phyloP scores from a whole-genome alignment of 2,888 invertebrate genomes.

The Conchocele bisecta region DNA sequence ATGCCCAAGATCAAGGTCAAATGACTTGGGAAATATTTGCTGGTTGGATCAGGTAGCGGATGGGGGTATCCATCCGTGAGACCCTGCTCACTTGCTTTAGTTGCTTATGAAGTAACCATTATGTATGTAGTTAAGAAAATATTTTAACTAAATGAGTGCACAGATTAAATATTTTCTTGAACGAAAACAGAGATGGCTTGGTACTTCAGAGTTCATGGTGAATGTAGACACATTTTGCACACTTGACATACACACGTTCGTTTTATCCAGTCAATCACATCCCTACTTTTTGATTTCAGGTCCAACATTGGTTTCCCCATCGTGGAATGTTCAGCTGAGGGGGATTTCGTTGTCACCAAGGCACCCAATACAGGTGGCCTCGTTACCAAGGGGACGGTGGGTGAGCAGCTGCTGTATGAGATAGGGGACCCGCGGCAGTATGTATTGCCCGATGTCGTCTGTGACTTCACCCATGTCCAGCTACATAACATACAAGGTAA shows the following conservation, averaged over 20 bases:
- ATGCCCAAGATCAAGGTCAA: no score
- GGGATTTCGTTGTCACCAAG: slow-evolving; percentile 83
- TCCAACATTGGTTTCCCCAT: slow-evolving; percentile 84
- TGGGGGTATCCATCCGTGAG: no score
- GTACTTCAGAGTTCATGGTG: not conserved
- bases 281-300: slow-evolving; percentile 67
- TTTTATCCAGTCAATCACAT: no score
- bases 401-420: slow-evolving; percentile 84
- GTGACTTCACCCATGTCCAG: slow-evolving; percentile 83
- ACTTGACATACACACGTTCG: not conserved
- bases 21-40: no score
- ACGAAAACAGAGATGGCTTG: no score
- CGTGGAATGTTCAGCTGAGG: slow-evolving; percentile 82
- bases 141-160: no score
- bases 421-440: slow-evolving; percentile 83
- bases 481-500: no score
- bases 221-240: not conserved
- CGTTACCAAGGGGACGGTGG: slow-evolving; percentile 82
- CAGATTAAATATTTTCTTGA: no score
- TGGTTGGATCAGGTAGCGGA: no score
- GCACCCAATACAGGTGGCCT: slow-evolving; percentile 84
- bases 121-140: no score
- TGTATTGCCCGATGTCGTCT: slow-evolving; percentile 84
- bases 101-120: no score
- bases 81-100: no score